Evolutionary conservation across 2,797 vertebrate genomes (phyloP).

Genomic region (Menidia menidia): DNA sequence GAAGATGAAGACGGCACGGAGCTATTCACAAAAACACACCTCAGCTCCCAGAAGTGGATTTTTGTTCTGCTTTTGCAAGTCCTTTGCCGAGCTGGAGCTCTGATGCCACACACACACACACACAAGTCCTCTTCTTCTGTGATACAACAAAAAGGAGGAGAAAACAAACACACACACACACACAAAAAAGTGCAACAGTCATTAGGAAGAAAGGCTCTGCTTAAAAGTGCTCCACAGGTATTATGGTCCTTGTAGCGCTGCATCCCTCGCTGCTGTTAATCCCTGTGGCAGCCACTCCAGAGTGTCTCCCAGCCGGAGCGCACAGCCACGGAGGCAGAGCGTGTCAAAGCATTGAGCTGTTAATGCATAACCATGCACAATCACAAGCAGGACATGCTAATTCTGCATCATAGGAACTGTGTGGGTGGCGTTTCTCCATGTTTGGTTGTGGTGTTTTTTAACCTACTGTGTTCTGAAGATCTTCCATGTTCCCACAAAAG

Average conservation of each 20-base stretch:
- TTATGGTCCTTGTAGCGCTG: conserved; percentile 49
- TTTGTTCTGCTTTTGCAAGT: conserved; percentile 33
- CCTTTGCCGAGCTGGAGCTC: conserved; percentile 33
- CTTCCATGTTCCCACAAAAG: neutral
- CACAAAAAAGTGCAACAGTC: conserved; percentile 31
- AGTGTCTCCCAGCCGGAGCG: conserved; percentile 58
- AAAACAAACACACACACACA: conserved; percentile 18
- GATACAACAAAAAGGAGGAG: conserved; percentile 9
- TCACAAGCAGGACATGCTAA: conserved; percentile 76
- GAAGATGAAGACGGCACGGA: conserved; percentile 49
- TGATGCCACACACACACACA: conserved; percentile 31
- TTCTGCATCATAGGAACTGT: conserved; percentile 70
- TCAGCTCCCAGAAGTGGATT: conserved; percentile 52
- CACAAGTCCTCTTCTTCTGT: conserved; percentile 45
- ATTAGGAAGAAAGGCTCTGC: conserved; percentile 50
- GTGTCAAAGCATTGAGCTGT: conserved; percentile 79
- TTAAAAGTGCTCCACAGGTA: conserved; percentile 74
- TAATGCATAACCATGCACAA: conserved; percentile 81
- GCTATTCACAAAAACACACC: conserved; percentile 37
- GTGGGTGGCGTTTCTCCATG: conserved; percentile 68
- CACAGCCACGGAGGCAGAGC: conserved; percentile 64
- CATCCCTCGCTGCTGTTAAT: conserved; percentile 73
- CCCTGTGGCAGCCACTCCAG: conserved; percentile 83
- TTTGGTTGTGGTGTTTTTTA: conserved; percentile 52
- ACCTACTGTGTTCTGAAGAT: conserved; percentile 16